Evolutionary conservation across 2,113 vertebrate species (phyloP).

Genomic region (Promerops cafer): DNA sequence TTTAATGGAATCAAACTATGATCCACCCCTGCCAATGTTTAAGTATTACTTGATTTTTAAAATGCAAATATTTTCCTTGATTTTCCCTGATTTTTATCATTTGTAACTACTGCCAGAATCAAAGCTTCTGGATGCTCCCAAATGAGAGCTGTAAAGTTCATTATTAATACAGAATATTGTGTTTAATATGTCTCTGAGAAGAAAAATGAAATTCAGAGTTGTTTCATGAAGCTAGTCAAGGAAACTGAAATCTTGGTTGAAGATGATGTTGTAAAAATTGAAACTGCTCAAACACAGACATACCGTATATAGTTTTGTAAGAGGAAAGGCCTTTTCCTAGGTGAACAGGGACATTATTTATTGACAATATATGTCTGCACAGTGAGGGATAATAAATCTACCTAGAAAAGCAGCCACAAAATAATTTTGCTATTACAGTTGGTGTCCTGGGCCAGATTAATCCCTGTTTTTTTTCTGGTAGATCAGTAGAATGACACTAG

Average conservation of each 20-base stretch:
- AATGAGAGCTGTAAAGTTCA: neutral
- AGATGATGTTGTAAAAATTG: neutral
- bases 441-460: slow-evolving; percentile 21
- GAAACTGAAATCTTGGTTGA: neutral
- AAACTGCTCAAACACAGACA: neutral
- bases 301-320: neutral
- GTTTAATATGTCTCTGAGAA: neutral
- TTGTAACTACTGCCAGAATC: neutral
- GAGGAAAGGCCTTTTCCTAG: neutral
- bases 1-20: neutral
- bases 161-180: neutral
- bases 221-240: neutral
- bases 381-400: slow-evolving; percentile 30
- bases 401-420: slow-evolving; percentile 7
- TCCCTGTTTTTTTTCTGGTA: neutral
- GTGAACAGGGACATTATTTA: slow-evolving; percentile 20
- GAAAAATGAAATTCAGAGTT: neutral
- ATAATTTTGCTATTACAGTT: slow-evolving; percentile 3
- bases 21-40: neutral
- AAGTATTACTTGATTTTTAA: neutral
- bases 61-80: neutral
- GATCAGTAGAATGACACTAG: neutral
- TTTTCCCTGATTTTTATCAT: neutral
- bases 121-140: neutral
- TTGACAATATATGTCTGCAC: neutral